Base-by-base conservation (phyloP, 2,797 vertebrate genomes). In the Ctenopoma kingsleyae region DNA sequence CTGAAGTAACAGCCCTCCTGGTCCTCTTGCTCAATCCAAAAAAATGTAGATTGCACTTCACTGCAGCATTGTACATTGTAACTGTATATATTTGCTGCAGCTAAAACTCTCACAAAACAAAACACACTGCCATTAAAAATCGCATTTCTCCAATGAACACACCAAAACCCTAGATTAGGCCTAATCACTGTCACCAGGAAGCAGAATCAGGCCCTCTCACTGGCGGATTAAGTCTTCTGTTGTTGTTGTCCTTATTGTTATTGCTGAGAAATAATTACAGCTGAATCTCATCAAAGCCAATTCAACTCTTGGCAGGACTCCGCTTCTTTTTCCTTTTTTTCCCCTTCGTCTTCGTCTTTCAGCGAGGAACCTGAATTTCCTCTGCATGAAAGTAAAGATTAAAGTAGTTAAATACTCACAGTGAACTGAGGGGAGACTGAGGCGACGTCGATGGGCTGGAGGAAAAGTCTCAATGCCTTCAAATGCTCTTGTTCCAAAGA, bases 161-260 rank as follows among this genome's bases (percentile, higher is more conserved):
- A 88, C 82, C 91, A 87, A 91, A 91, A 89, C 78, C 89, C 87
- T 80, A 93, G 92, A 94, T 94, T 94, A 94, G 89, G 88, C 89
- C 91, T 93, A 94, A 94, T 95, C 94, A 92, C 92, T 93, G 92
- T 94, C 92, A 93, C 87, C 93, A 93, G 93, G 91, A 94, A 92
- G 91, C 91, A 81, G 89, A 87, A 90, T 91, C 88, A 78, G 90
- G 86, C 86, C 91, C 92, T 93, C 93, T 94, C 94, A 91, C 90
- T 93, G 91, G 90, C 90, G 91, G 93, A 94, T 95, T 95, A 95
- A 92, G 89, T 90, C 90, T 87, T 92, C 92, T 84, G 90, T 90
- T 93, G 91, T 92, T 94, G 92, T 94, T 92, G 90, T 94, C 90
- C 80, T 92, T 84, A 93, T 95, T 95, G 93, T 94, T 93, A 88